Evolutionary conservation across 2,888 invertebrate genomes (phyloP), one percentile per base, ranked within the genome.

Genomic region (Orthonevra nobilis): DNA sequence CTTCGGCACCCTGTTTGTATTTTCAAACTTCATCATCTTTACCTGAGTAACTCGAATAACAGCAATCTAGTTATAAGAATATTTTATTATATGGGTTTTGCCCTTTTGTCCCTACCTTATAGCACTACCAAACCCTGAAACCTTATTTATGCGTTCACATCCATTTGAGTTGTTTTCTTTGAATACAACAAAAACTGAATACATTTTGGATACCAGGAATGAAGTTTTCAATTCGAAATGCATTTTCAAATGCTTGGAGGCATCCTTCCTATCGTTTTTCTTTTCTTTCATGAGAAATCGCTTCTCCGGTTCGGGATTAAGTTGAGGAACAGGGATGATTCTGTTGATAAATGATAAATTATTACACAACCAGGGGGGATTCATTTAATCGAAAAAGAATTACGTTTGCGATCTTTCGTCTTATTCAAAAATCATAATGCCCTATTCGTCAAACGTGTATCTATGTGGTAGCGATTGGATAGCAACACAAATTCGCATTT

Each of bases 391-490:
- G 36, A 28, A 61, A 61, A 46, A 54, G 28, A 36, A 44, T 52
- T 70, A 61, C 36, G 10, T 60, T 52, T 40, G 36, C 60, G 17
- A 19, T 50, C 28, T 46, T 6, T 34, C 19, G 12, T 14, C 36
- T 44, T 36, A 60, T 60, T 26, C 26, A 56, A 56, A 63, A 36
- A 44, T 52, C 17, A 60, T 64, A 66, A 54, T 56, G 54, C 56
- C 44, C 36, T 48, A 15, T 42, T 73, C 38, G 42, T 23, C 6
- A 14, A 30, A 12, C 32, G 14, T 30, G 15, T 36, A 14, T 23
- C 36, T 12, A 10, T 26, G 23, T 10, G 10, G 9, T 1, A 44
- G 38, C 9, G 44, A 61, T 60, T n/a, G n/a, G n/a, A n/a, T n/a
- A n/a, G n/a, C n/a, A n/a, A n/a, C n/a, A n/a, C n/a, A n/a, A n/a